Base-by-base conservation (phyloP, 2,888 invertebrate genomes). In the Conistra vaccinii region DNA sequence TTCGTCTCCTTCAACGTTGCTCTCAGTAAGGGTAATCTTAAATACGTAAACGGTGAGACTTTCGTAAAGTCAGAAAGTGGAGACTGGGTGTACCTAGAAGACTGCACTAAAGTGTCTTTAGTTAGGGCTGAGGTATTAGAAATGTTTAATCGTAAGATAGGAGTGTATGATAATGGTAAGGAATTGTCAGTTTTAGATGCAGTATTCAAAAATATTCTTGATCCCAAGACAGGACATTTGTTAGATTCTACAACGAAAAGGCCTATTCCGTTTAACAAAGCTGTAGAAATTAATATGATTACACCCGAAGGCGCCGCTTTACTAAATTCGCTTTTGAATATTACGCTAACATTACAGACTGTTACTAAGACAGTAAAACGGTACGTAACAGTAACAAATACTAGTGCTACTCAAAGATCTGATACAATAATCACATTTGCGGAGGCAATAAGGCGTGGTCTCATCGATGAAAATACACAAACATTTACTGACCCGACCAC, bases 131-230 rank as follows among this genome's bases (percentile, higher is more conserved):
- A 98, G 95, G 98, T 98, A 29, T 97, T 97, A 93, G 98, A 99
- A 95, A 98, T 98, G 97, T 97, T 99, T 87, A 97, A 97, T 91
- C 97, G 98, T 70, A 97, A 97, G 85, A 98, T 99, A 90, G 99
- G 99, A 67, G 97, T 99, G 74, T 97, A 97, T 85, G 98, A 98
- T 91, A 97, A 97, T 81, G 97, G 97, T 26, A 97, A 97, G 79
- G 99, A 99, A 94, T 94, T 99, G 53, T 98, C 97, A 71, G 98
- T 99, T n/a, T 95, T 99, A 85, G 98, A 99, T 92, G 98, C 99
- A 29, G 99, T 99, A 78, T 98, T 98, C 88, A 97, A 98, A 88
- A 98, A 98, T 88, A 97, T 98, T 89, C 97, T 99, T 71, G 99
- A 99, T 92, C 98, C 99, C 0, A 98, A 98, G 93, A 98, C 98